Evolutionary conservation across 2,113 vertebrate genomes (phyloP).

Genomic region (Callorhinus ursinus): DNA sequence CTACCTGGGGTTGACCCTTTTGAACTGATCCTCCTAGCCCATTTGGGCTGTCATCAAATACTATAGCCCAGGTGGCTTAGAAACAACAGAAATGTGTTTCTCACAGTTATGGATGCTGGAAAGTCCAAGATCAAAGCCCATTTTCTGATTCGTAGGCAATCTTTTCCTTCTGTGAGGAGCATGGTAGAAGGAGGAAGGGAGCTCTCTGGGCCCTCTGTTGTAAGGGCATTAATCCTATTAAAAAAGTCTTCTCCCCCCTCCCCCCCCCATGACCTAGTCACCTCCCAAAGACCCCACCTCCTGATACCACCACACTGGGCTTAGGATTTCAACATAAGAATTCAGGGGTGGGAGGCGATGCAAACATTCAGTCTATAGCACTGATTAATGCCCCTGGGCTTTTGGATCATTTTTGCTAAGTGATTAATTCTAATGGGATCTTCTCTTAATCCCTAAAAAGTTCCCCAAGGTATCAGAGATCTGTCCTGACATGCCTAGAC

Average conservation of each 20-base stretch:
- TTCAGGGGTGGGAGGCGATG: background rate
- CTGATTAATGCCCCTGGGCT: background rate
- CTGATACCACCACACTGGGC: background rate
- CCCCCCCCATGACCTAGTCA: background rate
- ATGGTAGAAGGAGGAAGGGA: background rate
- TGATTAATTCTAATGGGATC: background rate
- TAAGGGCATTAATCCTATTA: background rate
- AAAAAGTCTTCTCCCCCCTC: no score
- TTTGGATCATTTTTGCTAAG: background rate
- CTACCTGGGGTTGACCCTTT: background rate
- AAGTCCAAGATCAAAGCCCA: background rate
- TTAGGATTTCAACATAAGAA: background rate
- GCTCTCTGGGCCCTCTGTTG: background rate
- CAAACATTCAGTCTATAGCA: background rate
- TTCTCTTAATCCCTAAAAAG: background rate
- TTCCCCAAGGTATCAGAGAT: accelerated
- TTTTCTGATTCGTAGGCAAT: background rate
- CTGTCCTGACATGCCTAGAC: background rate
- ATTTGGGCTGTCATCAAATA: background rate
- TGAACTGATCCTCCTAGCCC: background rate
- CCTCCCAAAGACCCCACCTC: background rate
- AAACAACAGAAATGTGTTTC: no score
- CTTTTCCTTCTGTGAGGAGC: background rate
- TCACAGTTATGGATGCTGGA: background rate
- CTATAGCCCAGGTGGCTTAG: background rate